Base-by-base conservation (phyloP, 2,888 invertebrate species). In the Litoditis marina region DNA sequence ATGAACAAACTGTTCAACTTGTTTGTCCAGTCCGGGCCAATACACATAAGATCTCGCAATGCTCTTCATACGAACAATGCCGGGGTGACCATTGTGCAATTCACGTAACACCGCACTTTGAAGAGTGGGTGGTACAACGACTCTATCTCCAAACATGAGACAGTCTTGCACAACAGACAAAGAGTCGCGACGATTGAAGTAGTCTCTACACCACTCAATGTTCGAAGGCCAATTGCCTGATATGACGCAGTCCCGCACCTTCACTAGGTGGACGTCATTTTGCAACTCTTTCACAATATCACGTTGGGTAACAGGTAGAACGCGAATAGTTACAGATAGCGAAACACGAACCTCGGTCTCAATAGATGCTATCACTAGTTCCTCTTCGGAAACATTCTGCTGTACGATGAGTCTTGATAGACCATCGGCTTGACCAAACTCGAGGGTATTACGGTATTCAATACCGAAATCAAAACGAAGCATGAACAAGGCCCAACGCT, bases 381-480 rank as follows among this genome's bases (percentile, higher is more conserved):
- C 67, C 42, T 70, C 69, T 4, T 25, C 19, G 19, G 55, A 28
- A 6, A 28, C 11, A 4, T n/a, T 2, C 2, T 51, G 51, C 3
- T 27, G 22, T 11, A 49, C 34, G 19, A 70, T 70, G 13, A 80
- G 55, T 2, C 82, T 57, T 2, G 81, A 83, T n/a, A 84, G 69
- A n/a, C 69, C 71, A 66, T 83, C 82, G 22, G 81, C 82, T 60
- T 83, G 78, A 1, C 73, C 78, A 66, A 81, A 81, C 6, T 73
- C 55, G 1, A 47, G 42, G 0, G 81, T 79, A n/a, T 68, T 65
- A 16, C 71, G 57, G 59, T 78, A 83, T 49, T 77, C 69, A 46
- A 84, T 79, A 6, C 68, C 66, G 69, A 81, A 83, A 50, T 79
- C 69, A 63, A 83, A 84, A 2, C 74, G 81, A 2, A 82, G 74